Evolutionary conservation across 1,140 invertebrate species (phyloP), one percentile per base, ranked within the genome.

Genomic region (Drosophila ogumai): DNA sequence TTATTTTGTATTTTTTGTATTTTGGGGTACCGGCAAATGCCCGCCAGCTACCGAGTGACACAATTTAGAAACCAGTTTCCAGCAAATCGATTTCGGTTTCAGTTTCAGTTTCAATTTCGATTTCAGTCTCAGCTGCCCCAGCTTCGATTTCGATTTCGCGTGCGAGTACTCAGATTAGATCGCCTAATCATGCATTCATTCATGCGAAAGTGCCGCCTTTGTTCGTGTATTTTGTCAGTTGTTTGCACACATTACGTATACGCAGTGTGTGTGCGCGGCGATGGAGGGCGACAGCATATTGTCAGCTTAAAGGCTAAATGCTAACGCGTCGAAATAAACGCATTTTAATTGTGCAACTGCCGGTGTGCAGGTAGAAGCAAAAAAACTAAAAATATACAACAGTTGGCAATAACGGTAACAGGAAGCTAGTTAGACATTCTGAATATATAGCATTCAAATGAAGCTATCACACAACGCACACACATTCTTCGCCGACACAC

Each of bases 1-100:
- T 55, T 55, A 52, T 75, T 50, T 47, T 36, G 4, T 47, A 9
- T 3, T 5, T 28, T 40, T 49, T 54, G 17, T 59, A 25, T 60
- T 49, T 69, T 68, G 41, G 43, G 46, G 58, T 57, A 47, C 66
- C 66, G 66, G 63, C 54, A 50, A 38, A 72, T 82, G 78, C 69
- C 82, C 84, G 67, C 67, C 57, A 71, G 84, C 79, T 57, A 88
- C 69, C 63, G 68, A 75, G 68, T 88, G 85, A 88, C 85, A 88
- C 85, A 88, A 90, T 84, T 88, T 79, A 31, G 73, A 75, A 88
- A 88, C 85, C 85, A 81, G 85, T 88, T 88, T 88, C 57, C 66
- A 71, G 57, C 12, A 59, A 67, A 79, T 59, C 34, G 32, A 57
- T 57, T 71, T 56, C 41, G 22, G 47, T 76, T 76, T 76, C 50